Evolutionary conservation across 1,140 invertebrate genomes (phyloP), one percentile per base, ranked within the genome.

Genomic region (Palaemon carinicauda): DNA sequence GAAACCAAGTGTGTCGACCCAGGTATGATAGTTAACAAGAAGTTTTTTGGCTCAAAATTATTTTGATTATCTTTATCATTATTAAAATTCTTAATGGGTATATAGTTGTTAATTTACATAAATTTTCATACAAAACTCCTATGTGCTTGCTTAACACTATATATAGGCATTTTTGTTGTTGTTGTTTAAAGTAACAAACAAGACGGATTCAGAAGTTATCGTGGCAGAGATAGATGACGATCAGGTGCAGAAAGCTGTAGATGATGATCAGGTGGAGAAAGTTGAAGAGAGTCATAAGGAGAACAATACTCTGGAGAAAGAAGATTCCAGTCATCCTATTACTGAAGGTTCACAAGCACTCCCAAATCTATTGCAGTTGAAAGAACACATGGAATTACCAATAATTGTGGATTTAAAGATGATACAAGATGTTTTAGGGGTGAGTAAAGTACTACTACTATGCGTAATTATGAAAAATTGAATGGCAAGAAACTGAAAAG

Each of bases 361-460:
- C 41, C 41, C 41, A 1, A 86, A 60, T 51, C 27, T 78, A 10
- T 52, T 69, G 24, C 33, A 79, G 65, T 31, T 86, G 50, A 56
- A 51, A 29, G 75, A 86, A 74, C 78, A 86, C 27, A 17, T 86
- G 77, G 77, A 80, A 9, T 69, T 86, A 12, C 84, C 84, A 15
- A 31, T 80, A 12, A 51, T 74, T 24, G 65, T 79, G 19, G 77
- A 80, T 60, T 1, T 33, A 33, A 86, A 85, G 75, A 80, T 85
- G 83, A 85, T 85, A 21, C 60, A 79, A 24, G 75, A 85, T n/a
- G 31, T 85, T 19, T 50, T 85, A 9, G 83, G 83, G 77, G 83
- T 85, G 21, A 84, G 75, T 29, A 12, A 53, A 19, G 9, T 33
- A 15, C 51, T 65, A 7, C 15, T 21, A 7, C 17, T n/a, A n/a